Base-by-base conservation (phyloP, 2,888 invertebrate species). In the Trypoxylon attenuatum region DNA sequence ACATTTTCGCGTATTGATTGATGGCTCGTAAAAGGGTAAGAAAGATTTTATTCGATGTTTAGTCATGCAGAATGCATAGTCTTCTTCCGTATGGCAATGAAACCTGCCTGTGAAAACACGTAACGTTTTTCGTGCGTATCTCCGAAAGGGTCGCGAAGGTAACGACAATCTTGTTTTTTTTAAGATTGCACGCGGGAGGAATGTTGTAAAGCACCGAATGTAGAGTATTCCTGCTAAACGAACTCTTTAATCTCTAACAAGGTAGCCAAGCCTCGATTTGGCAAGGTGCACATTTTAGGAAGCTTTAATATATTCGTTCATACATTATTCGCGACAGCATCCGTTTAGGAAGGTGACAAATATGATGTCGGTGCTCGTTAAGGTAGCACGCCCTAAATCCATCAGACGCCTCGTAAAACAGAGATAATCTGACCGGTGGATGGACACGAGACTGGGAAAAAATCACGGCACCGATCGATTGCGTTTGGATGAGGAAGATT, bases 1-100 rank as follows among this genome's bases (percentile, higher is more conserved):
- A n/a, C n/a, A n/a, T n/a, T n/a, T n/a, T n/a, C n/a, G n/a, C n/a
- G n/a, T 69, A 81, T 83, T 85, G 85, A 85, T 85, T 78, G 85
- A 85, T 85, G 80, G 84, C 77, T 79, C 76, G 76, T 84, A 85
- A 84, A 84, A 75, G 83, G 83, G 82, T 83, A 78, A 74, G 68
- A 46, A 56, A 54, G 60, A 76, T 76, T 78, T 78, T 73, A 59
- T 68, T 52, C 63, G 62, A 47, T 81, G 80, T 80, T 80, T 82
- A 78, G 80, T 81, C 83, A 83, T 81, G 83, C 79, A 82, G 77
- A 83, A 80, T 79, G 69, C 73, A 27, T 21, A 22, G 39, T 25
- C 5, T 38, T 53, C 46, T 65, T 43, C 5, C 41, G 6, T n/a
- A n/a, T 53, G 33, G 49, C 39, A 45, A 46, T 59, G 59, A 62